Percentiles rank a stretch among this genome's conserved stretches.
These are phyloP conservation scores for Onychomys leucogaster DNA, from an alignment of 2,797 vertebrate species.

Conservation along the genomic window DNA sequence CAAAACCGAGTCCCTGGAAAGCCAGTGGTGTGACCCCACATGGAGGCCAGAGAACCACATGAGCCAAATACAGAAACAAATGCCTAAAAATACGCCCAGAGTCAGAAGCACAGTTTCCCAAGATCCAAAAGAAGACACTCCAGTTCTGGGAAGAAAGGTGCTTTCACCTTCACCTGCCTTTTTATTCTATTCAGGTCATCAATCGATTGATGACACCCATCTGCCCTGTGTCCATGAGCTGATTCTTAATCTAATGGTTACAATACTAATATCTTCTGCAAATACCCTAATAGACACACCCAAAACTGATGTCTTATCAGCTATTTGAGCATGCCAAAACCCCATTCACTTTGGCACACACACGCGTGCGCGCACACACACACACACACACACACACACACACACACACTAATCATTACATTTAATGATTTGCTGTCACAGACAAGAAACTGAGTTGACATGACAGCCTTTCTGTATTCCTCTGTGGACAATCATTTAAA, in stretches of 20 bases:
- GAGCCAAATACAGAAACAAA: not conserved
- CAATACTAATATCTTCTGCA: not conserved
- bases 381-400: too few relatives aligned
- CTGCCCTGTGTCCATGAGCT: not conserved
- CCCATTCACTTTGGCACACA: not conserved
- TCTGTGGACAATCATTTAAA: not conserved
- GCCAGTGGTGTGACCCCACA: not conserved
- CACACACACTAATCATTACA: not conserved
- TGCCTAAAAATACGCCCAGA: not conserved
- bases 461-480: not conserved
- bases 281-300: not conserved
- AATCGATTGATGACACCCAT: not conserved
- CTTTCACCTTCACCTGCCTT: not conserved
- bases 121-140: not conserved
- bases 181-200: not conserved
- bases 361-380: too few relatives aligned
- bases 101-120: not conserved
- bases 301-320: not conserved
- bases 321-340: not conserved
- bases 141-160: not conserved
- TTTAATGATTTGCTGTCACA: constrained; percentile 7
- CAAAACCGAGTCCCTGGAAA: not conserved
- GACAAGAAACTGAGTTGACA: not conserved
- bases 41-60: not conserved
- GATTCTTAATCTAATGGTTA: not conserved